Base-by-base conservation (phyloP, 2,797 vertebrate species). In the Diglossa cyanea region DNA sequence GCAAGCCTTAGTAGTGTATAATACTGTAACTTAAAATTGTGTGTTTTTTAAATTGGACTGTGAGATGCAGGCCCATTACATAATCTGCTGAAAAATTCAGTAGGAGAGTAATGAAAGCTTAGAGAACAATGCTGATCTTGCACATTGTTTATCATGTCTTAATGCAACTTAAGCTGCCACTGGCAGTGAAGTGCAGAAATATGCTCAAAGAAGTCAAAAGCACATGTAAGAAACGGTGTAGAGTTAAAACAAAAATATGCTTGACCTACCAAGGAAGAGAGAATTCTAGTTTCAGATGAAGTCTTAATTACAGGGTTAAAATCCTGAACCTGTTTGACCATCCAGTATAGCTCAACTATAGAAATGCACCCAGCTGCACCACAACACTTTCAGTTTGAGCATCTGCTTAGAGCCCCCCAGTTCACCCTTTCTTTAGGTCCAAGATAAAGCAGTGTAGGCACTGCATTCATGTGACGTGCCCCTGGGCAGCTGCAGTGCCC, bases 381-480 rank as follows among this genome's bases (percentile, higher is more conserved):
- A 21, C 26, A 62, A 2, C 39, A 31, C 17, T 58, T 37, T 15
- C 10, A 33, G 33, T 14, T 2, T 25, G 26, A 50, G 55, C 30
- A 42, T 16, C 44, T 66, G 31, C 37, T 44, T 13, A 12, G 51
- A 33, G 33, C 12, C 11, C 8, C 1, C 1, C 0, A 2, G 15
- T 23, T 60, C 51, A 24, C 9, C 0, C 16, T 74, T 77, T 3
- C 10, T 55, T 66, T 9, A 57, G 60, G 24, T 47, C 17, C 30
- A 39, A 20, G 26, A 21, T 53, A 30, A 57, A 65, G 63, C 51
- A n/a, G 45, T 5, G 21, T 7, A 31, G 39, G 14, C 25, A 19
- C 12, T 19, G 2, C 9, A 11, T 6, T 11, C 0, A 2, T 60
- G 61, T 23, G 40, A 11, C 23, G 6, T 67, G 40, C 20, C 35